Conservation (phyloP, 2,888 invertebrate genomes). For the Cerceris ruficornis region DNA sequence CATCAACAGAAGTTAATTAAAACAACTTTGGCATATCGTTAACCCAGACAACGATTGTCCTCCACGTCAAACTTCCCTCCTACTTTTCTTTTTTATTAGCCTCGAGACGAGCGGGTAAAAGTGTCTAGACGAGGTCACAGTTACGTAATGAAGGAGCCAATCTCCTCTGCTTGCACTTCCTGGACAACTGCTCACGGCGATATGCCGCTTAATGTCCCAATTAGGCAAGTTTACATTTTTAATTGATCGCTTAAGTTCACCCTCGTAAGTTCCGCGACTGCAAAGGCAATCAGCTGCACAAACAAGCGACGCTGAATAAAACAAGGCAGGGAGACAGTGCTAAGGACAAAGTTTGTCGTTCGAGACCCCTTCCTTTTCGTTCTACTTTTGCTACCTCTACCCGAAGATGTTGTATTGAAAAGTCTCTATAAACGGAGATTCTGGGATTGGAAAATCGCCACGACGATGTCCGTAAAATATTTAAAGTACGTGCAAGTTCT, state of each 20-base stretch:
- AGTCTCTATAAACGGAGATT: too few species aligned
- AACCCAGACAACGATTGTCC: neutral
- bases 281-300: slow-evolving; percentile 64
- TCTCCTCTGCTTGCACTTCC: slow-evolving; percentile 9
- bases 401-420: too few species aligned
- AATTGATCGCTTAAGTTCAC: slow-evolving; percentile 62
- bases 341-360: slow-evolving; percentile 37
- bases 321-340: slow-evolving; percentile 27
- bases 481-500: too few species aligned
- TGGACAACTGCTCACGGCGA: slow-evolving; percentile 35
- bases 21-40: neutral
- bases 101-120: neutral
- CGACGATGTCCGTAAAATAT: too few species aligned
- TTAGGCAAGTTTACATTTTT: slow-evolving; percentile 67
- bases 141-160: slow-evolving; percentile 40
- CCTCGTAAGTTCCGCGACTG: slow-evolving; percentile 23
- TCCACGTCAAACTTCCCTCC: neutral
- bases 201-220: slow-evolving; percentile 62
- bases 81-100: slow-evolving; percentile 1
- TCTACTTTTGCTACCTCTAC: slow-evolving; percentile 5
- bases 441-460: too few species aligned
- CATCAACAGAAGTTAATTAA: neutral
- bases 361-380: slow-evolving; percentile 1
- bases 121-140: neutral
- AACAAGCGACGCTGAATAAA: slow-evolving; percentile 59